These are phyloP conservation scores for Pardosa pseudoannulata DNA, from an alignment of 2,888 invertebrate species.

Conservation along the genomic window DNA sequence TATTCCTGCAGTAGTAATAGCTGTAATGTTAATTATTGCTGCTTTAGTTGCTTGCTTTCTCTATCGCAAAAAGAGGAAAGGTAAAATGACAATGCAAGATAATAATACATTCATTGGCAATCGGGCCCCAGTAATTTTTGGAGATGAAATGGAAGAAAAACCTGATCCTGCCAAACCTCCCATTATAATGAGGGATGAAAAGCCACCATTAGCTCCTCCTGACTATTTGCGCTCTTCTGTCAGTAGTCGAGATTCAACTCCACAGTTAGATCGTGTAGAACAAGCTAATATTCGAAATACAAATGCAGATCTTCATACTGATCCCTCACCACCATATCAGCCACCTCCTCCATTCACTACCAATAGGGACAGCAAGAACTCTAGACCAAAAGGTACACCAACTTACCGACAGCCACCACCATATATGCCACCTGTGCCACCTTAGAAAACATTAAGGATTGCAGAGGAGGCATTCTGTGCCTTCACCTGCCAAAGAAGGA, in stretches of 20 bases:
- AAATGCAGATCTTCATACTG: slow-evolving; percentile 67
- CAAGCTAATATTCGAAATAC: slow-evolving; percentile 62
- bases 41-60: slow-evolving; percentile 91
- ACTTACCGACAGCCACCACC: slow-evolving; percentile 97
- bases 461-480: slow-evolving; percentile 69
- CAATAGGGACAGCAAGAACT: slow-evolving; percentile 83
- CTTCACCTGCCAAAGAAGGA: slow-evolving; percentile 71
- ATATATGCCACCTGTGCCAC: slow-evolving; percentile 89
- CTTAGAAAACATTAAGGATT: slow-evolving; percentile 38
- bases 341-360: slow-evolving; percentile 91
- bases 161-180: slow-evolving; percentile 89
- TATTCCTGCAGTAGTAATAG: slow-evolving; percentile 89
- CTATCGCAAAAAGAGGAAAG: slow-evolving; percentile 86
- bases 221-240: slow-evolving; percentile 83
- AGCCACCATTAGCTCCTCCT: slow-evolving; percentile 93
- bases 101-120: slow-evolving; percentile 80
- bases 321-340: slow-evolving; percentile 83
- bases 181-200: slow-evolving; percentile 95
- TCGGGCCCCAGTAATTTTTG: slow-evolving; percentile 93
- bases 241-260: slow-evolving; percentile 78
- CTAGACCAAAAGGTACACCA: slow-evolving; percentile 89
- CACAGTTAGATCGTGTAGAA: slow-evolving; percentile 73
- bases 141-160: slow-evolving; percentile 94
- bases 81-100: slow-evolving; percentile 88
- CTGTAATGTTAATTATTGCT: slow-evolving; percentile 90